phyloP scores from a whole-genome alignment of 2,888 invertebrate species.

The Chrysotoxum bicinctum region DNA sequence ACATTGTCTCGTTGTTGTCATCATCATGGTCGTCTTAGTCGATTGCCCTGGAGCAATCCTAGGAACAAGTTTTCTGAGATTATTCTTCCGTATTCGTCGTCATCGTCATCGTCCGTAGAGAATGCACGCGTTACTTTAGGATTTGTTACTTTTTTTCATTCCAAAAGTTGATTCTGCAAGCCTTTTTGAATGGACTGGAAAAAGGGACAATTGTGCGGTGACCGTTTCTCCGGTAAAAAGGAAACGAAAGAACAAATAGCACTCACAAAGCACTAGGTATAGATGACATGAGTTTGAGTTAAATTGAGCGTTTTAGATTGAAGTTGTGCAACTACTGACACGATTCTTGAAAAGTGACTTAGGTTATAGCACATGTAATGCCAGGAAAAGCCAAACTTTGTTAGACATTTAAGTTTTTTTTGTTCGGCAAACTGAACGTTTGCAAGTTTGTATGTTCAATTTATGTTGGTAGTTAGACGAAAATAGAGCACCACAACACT shows the following conservation, averaged over 20 bases:
- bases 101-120: background rate
- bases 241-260: slow-evolving; percentile 16
- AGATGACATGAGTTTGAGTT: slow-evolving; percentile 47
- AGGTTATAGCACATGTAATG: slow-evolving; percentile 45
- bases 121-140: slow-evolving; percentile 12
- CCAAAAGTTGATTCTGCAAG: slow-evolving; percentile 33
- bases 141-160: slow-evolving; percentile 28
- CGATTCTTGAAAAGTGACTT: slow-evolving; percentile 37
- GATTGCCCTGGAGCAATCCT: slow-evolving; percentile 53
- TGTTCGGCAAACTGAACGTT: background rate
- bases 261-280: background rate
- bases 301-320: slow-evolving; percentile 49
- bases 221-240: slow-evolving; percentile 20
- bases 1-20: slow-evolving; percentile 46
- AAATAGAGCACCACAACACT: background rate
- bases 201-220: slow-evolving; percentile 54
- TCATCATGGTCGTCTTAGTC: slow-evolving; percentile 57
- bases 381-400: slow-evolving; percentile 46
- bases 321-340: slow-evolving; percentile 24
- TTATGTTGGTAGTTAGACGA: background rate
- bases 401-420: slow-evolving; percentile 1
- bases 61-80: slow-evolving; percentile 62
- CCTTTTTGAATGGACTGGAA: slow-evolving; percentile 18
- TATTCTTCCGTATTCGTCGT: slow-evolving; percentile 22
- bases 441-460: slow-evolving; percentile 4